Evolutionary conservation across 1,140 invertebrate genomes (phyloP).

Genomic region (Solenopsis fugax): DNA sequence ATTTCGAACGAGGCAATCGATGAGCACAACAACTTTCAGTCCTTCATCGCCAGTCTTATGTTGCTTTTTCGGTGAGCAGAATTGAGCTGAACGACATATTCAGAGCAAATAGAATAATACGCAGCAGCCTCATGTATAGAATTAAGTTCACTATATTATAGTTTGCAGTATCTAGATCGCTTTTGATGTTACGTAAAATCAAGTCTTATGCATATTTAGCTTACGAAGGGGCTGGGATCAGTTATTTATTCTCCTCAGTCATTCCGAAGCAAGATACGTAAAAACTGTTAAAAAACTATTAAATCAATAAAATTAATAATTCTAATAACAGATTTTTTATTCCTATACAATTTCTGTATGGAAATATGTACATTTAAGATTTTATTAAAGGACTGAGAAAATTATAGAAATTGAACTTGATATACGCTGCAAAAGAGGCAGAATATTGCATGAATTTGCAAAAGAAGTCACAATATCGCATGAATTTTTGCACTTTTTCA

Average conservation of each 20-base stretch:
- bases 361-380: not conserved
- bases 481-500: conserved; percentile 21
- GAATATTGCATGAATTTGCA: conserved; percentile 41
- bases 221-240: not conserved
- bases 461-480: too few relatives aligned
- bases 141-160: conserved; percentile 60
- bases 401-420: conserved; percentile 20
- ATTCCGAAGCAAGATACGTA: not conserved
- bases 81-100: conserved; percentile 54
- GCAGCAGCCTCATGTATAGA: conserved; percentile 61
- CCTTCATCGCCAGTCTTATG: conserved; percentile 97
- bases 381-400: conserved; percentile 3
- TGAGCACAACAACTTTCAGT: conserved; percentile 99
- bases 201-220: conserved; percentile 53
- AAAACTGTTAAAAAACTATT: not conserved
- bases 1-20: too few relatives aligned
- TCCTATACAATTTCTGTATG: not conserved
- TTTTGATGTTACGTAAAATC: conserved; percentile 65
- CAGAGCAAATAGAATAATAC: conserved; percentile 51
- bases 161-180: conserved; percentile 65
- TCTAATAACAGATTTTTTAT: conserved; percentile 52
- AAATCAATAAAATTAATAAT: not conserved
- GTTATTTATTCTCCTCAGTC: conserved; percentile 8
- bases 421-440: not conserved
- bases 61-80: conserved; percentile 96